Conservation (phyloP, 2,113 vertebrate genomes). For the Aplodontia rufa region DNA sequence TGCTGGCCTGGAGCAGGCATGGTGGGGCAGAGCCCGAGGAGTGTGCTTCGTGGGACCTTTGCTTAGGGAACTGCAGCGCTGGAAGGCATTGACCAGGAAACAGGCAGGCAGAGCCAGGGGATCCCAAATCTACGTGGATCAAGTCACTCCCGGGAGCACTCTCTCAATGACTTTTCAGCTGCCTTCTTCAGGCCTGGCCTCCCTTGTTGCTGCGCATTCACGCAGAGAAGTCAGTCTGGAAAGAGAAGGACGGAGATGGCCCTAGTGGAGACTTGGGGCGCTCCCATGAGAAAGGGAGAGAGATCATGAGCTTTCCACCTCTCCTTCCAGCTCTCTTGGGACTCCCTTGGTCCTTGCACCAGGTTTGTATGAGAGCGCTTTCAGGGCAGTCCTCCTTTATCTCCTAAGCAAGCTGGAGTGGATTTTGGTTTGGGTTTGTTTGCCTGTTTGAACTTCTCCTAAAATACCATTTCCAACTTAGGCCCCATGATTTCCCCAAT, state of each 20-base stretch:
- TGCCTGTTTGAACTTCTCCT: background rate
- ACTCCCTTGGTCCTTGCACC: background rate
- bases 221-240: background rate
- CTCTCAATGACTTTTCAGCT: background rate
- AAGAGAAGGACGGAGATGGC: background rate
- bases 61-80: background rate
- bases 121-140: background rate
- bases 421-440: background rate
- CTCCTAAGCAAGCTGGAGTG: background rate
- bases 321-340: background rate
- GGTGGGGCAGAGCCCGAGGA: background rate
- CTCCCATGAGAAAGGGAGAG: no score
- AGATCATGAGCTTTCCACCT: background rate
- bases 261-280: background rate
- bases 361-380: background rate
- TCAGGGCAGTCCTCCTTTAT: background rate
- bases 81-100: slow-evolving; percentile 10
- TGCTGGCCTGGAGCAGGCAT: background rate
- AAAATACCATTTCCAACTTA: background rate
- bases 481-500: background rate
- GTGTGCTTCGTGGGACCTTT: background rate
- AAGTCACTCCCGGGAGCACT: background rate
- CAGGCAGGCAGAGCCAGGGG: background rate
- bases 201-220: background rate
- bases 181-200: background rate